Evolutionary conservation across 30 jellyfish, hydroid and myxozoan species (phyloP).

Genomic region (Aurelia coerulea): DNA sequence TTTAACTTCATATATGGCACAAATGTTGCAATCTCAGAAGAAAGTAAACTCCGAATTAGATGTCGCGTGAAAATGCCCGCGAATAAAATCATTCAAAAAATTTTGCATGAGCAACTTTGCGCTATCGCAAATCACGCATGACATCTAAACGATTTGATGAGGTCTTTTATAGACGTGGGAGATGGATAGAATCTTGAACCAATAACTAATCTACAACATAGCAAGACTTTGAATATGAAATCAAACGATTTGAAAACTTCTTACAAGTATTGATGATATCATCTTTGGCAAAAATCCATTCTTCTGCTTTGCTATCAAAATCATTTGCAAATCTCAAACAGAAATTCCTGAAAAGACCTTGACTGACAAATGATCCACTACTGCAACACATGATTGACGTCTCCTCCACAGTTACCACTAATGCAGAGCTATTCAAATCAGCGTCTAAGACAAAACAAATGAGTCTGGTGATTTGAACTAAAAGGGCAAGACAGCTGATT

Average conservation of each 20-base stretch:
- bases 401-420: constrained; percentile 85
- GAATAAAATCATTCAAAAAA: too few relatives aligned
- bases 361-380: constrained; percentile 96
- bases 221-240: neutral
- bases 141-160: too few relatives aligned
- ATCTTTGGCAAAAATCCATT: constrained; percentile 64
- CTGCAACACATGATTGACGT: constrained; percentile 93
- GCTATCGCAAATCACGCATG: too few relatives aligned
- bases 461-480: too few relatives aligned
- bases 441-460: constrained; percentile 26
- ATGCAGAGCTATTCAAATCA: constrained; percentile 74
- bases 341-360: constrained; percentile 82
- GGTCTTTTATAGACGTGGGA: too few relatives aligned
- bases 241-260: neutral
- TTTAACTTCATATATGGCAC: too few relatives aligned
- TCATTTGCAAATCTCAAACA: constrained; percentile 83
- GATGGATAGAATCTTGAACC: too few relatives aligned
- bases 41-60: too few relatives aligned
- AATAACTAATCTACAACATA: too few relatives aligned
- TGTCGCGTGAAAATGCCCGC: too few relatives aligned
- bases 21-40: too few relatives aligned
- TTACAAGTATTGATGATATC: constrained; percentile 90
- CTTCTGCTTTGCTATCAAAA: constrained; percentile 71
- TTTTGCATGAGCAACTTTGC: too few relatives aligned
- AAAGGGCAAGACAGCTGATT: neutral